Percentiles rank a stretch among this genome's conserved stretches.
Evolutionary conservation across 2,888 invertebrate genomes (phyloP).

Genomic region (Papilio demoleus): DNA sequence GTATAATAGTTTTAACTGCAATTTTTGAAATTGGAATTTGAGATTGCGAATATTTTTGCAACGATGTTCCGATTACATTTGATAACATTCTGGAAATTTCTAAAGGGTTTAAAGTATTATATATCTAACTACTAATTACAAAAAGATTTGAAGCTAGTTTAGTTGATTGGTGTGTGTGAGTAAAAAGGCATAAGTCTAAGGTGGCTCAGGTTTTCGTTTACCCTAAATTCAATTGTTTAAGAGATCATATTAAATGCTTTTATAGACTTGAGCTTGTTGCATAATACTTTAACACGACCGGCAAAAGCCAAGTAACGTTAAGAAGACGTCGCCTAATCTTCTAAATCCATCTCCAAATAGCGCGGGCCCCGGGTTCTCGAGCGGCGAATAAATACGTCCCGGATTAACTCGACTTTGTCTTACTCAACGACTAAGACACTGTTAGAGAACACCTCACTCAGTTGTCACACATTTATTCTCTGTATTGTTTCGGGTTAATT

Average conservation of each 20-base stretch:
- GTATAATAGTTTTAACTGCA: conserved; percentile 43
- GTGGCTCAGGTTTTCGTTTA: not conserved
- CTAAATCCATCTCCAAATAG: conserved; percentile 67
- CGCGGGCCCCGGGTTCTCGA: conserved; percentile 53
- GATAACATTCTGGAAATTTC: too few relatives aligned
- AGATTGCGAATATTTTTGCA: conserved; percentile 1
- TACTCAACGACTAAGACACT: conserved; percentile 61
- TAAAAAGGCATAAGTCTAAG: too few relatives aligned
- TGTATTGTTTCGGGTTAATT: conserved; percentile 46
- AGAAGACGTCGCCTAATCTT: conserved; percentile 59
- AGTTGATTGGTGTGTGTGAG: too few relatives aligned
- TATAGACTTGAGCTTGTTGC: conserved; percentile 33
- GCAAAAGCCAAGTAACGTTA: conserved; percentile 54
- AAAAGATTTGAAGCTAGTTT: too few relatives aligned
- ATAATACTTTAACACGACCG: conserved; percentile 32
- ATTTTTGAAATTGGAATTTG: conserved; percentile 27
- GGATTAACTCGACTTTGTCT: conserved; percentile 71
- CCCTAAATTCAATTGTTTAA: conserved; percentile 6
- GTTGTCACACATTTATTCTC: conserved; percentile 39
- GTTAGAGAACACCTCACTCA: conserved; percentile 58
- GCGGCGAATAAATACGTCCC: conserved; percentile 58
- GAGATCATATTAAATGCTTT: conserved; percentile 28
- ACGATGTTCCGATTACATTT: not conserved
- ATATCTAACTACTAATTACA: too few relatives aligned
- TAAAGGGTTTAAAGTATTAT: not conserved